Conservation (phyloP, 2,888 invertebrate genomes). For the Ditula angustiorana region DNA sequence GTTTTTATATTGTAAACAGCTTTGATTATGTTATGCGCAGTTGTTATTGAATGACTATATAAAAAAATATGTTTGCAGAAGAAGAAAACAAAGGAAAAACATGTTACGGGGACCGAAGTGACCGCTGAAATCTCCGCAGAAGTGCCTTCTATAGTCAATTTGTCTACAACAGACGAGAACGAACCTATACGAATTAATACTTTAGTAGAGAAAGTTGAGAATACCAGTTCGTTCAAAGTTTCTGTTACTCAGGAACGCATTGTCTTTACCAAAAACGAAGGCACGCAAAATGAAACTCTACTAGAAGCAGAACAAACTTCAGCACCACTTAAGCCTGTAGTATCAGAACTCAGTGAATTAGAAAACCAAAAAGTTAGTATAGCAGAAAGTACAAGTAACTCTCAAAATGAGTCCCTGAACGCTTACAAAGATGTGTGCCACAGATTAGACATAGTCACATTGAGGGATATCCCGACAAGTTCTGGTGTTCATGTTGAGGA, state of each 20-base stretch:
- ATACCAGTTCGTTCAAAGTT: not conserved
- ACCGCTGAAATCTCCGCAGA: conserved; percentile 21
- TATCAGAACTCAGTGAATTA: not conserved
- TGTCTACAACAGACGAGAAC: conserved; percentile 27
- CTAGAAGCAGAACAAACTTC: not conserved
- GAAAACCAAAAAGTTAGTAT: conserved; percentile 1
- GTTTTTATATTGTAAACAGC: conserved; percentile 43
- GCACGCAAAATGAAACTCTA: conserved; percentile 4
- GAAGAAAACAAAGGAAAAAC: conserved; percentile 67
- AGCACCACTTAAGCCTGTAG: not conserved
- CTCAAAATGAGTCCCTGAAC: not conserved
- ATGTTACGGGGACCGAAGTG: conserved; percentile 37
- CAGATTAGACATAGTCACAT: conserved; percentile 50
- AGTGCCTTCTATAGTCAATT: conserved; percentile 18
- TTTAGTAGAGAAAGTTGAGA: not conserved
- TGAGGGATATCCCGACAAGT: conserved; percentile 43
- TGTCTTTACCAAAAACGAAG: conserved; percentile 2
- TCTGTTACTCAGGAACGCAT: not conserved
- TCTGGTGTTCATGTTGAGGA: conserved; percentile 42
- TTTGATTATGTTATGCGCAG: conserved; percentile 48
- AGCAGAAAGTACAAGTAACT: not conserved
- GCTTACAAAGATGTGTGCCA: conserved; percentile 52
- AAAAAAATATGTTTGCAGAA: conserved; percentile 58
- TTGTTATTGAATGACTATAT: conserved; percentile 36
- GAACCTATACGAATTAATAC: not conserved